Evolutionary conservation across 1,140 invertebrate species (phyloP).

Genomic region (Aporrectodea caliginosa): DNA sequence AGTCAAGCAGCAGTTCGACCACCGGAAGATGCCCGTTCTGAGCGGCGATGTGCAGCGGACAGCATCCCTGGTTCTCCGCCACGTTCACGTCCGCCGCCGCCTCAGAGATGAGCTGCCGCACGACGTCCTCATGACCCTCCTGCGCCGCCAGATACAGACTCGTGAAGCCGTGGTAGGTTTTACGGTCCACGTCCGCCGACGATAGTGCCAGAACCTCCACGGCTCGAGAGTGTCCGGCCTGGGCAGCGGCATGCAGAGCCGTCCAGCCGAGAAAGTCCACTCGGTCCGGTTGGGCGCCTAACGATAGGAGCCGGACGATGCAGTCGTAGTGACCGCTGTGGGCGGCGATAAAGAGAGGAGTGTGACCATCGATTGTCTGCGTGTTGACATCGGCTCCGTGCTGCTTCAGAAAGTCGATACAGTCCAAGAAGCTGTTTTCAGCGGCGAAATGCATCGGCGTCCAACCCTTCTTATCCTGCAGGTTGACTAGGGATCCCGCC

Average conservation of each 20-base stretch:
- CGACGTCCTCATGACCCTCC: conserved; percentile 12
- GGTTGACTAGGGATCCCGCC: conserved; percentile 17
- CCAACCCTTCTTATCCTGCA: conserved; percentile 30
- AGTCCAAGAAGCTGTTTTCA: conserved; percentile 23
- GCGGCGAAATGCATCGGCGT: conserved; percentile 30
- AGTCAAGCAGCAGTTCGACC: conserved; percentile 56
- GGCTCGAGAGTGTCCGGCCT: conserved; percentile 18
- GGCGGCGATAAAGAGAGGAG: conserved; percentile 29
- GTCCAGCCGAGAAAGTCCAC: conserved; percentile 31
- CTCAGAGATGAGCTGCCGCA: conserved; percentile 9
- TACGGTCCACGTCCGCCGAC: conserved; percentile 22
- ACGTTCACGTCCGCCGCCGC: conserved; percentile 25
- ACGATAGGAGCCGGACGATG: conserved; percentile 47
- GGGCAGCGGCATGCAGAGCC: conserved; percentile 30
- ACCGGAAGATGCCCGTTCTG: conserved; percentile 45
- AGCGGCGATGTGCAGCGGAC: conserved; percentile 33
- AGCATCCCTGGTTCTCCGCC: conserved; percentile 33
- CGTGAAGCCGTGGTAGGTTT: conserved; percentile 32
- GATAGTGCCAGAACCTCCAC: conserved; percentile 9
- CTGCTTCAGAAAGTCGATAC: not conserved
- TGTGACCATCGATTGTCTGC: conserved; percentile 30
- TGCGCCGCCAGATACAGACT: conserved; percentile 23
- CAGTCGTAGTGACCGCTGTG: conserved; percentile 22
- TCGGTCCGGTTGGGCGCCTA: conserved; percentile 46
- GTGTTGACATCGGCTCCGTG: conserved; percentile 5